Conservation (phyloP, 2,888 invertebrate genomes). For the Hedychridium roseum region DNA sequence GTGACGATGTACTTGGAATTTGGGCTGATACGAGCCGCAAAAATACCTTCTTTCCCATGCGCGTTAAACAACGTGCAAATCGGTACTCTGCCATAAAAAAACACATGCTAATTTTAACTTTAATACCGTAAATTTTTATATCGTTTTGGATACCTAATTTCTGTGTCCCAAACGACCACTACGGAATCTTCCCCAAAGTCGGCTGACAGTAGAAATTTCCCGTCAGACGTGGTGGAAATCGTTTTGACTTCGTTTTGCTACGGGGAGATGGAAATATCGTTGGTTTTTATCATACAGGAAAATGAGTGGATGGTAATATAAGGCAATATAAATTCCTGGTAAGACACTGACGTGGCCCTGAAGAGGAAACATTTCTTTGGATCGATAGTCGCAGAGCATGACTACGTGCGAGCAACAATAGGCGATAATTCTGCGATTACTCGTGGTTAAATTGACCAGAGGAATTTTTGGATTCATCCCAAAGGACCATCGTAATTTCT, state of each 20-base stretch:
- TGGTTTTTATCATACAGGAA: not conserved
- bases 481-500: constrained; percentile 72
- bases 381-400: constrained; percentile 72
- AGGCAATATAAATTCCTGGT: too few species aligned
- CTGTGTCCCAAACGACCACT: constrained; percentile 70
- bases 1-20: constrained; percentile 70
- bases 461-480: constrained; percentile 71
- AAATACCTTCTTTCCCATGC: constrained; percentile 61
- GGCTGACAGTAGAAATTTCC: constrained; percentile 70
- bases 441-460: constrained; percentile 69
- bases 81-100: constrained; percentile 59
- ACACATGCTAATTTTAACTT: constrained; percentile 1
- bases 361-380: constrained; percentile 69
- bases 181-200: constrained; percentile 69
- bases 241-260: constrained; percentile 67
- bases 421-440: constrained; percentile 66
- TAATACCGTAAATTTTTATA: constrained; percentile 1
- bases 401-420: constrained; percentile 73
- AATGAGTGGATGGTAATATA: constrained; percentile 12
- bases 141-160: constrained; percentile 48
- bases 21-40: constrained; percentile 66
- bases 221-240: constrained; percentile 65
- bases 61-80: constrained; percentile 68
- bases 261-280: constrained; percentile 23
- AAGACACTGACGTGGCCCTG: constrained; percentile 73